Base-by-base conservation (phyloP, 2,888 invertebrate genomes). In the Caenorhabditis imperialis region DNA sequence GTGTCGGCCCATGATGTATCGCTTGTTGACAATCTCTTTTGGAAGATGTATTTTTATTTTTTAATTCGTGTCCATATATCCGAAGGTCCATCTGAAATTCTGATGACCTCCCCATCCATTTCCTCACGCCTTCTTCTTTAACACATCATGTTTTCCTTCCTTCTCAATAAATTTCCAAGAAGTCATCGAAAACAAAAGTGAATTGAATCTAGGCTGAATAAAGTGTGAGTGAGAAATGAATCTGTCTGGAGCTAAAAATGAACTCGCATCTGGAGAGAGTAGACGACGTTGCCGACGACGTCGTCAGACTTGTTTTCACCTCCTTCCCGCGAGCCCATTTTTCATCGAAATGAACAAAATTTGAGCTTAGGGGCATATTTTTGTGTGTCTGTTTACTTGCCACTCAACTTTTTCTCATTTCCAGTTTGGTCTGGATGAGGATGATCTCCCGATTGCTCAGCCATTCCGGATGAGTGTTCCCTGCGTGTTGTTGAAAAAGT, bases 351-450 rank as follows among this genome's bases (percentile, higher is more conserved):
- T 47, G 33, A 48, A 33, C 51, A 18, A 35, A 33, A 50, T 47
- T 45, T 45, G 50, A 50, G 53, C 53, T 63, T 47, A 35, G 53
- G 62, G 62, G 62, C 62, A 62, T 62, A 44, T 61, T 60, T 42
- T n/a, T n/a, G n/a, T n/a, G n/a, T 25, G 35, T 53, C 27, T 62
- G 37, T 53, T 62, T 53, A 51, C 51, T 60, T n/a, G n/a, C n/a
- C 51, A 25, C 18, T 22, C 16, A 33, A 33, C 50, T 50, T 30
- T 38, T 48, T n/a, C n/a, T n/a, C n/a, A n/a, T 45, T 23, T 22
- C 23, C 22, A 47, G 18, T 23, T 45, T 33, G 20, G 55, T 55
- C 18, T 42, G 27, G 27, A 54, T 30, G 16, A 20, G 40, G 8
- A 23, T 45, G 25, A 45, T n/a, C 7, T 16, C n/a, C 25, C 18